Evolutionary conservation across 2,888 invertebrate species (phyloP).

Genomic region (Ormyrus pomaceus): DNA sequence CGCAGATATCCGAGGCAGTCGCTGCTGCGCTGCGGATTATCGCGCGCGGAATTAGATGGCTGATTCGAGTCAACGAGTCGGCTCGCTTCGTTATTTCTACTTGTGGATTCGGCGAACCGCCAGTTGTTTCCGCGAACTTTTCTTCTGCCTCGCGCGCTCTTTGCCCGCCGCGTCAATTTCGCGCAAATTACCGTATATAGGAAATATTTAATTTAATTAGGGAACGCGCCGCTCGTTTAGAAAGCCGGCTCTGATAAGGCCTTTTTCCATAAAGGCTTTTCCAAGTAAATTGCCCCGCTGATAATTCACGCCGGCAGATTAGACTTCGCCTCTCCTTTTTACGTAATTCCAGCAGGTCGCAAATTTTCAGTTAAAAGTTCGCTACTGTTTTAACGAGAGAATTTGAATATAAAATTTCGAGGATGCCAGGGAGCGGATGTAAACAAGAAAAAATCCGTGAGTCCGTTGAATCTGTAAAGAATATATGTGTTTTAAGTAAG

Average conservation of each 20-base stretch:
- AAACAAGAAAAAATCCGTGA: conserved; percentile 38
- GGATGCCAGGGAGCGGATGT: not conserved
- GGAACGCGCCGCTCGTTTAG: not conserved
- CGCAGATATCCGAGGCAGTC: conserved; percentile 60
- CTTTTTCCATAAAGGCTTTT: too few relatives aligned
- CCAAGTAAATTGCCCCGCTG: too few relatives aligned
- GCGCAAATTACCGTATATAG: conserved; percentile 1
- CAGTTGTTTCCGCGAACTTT: not conserved
- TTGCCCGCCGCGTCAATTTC: not conserved
- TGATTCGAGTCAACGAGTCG: conserved; percentile 58
- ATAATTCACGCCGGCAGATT: too few relatives aligned
- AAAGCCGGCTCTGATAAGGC: too few relatives aligned
- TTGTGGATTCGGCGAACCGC: conserved; percentile 18
- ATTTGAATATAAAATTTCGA: not conserved
- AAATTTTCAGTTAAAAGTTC: not conserved
- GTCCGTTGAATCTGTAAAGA: conserved; percentile 59
- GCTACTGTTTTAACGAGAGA: too few relatives aligned
- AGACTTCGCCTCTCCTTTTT: too few relatives aligned
- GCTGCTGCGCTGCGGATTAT: conserved; percentile 65
- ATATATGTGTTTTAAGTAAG: conserved; percentile 57
- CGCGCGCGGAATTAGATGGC: conserved; percentile 70
- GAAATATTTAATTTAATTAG: not conserved
- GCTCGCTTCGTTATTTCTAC: conserved; percentile 43
- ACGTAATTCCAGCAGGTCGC: too few relatives aligned
- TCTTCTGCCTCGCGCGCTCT: not conserved